Base-by-base conservation (phyloP, 1,140 invertebrate species). In the Ctenoplectra terminalis region DNA sequence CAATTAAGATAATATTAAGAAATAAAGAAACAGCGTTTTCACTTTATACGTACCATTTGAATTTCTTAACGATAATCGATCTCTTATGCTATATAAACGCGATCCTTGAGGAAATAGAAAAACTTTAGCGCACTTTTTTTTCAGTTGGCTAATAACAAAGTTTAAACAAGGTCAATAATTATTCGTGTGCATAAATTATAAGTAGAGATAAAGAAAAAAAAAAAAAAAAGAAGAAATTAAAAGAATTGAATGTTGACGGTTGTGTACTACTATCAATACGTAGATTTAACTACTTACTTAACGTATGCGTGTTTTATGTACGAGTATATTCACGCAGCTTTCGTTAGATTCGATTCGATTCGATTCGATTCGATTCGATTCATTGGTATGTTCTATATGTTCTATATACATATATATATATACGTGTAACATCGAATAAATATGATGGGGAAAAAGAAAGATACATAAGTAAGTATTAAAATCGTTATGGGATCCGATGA, bases 401-500 rank as follows among this genome's bases (percentile, higher is more conserved):
- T n/a, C n/a, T n/a, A n/a, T n/a, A n/a, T n/a, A n/a, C n/a, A n/a
- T n/a, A n/a, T n/a, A n/a, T n/a, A n/a, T n/a, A n/a, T n/a, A 48
- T 15, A 15, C 46, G 46, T 48, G 46, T 7, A 15, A 15, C 1
- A 15, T 8, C 13, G 46, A n/a, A n/a, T n/a, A n/a, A n/a, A n/a
- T n/a, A n/a, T n/a, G n/a, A n/a, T n/a, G n/a, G n/a, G n/a, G n/a
- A n/a, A n/a, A n/a, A n/a, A n/a, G n/a, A n/a, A n/a, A n/a, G n/a
- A n/a, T n/a, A n/a, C 46, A 48, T 15, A 48, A 1, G 46, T 48
- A 48, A 40, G 9, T 40, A 40, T 4, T 56, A 40, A 20, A 23
- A 64, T 11, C 8, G 60, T 20, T 13, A 83, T 85, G 72, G 79
- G 83, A 11, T 86, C 85, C 0, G 86, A 91, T 70, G 71, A 83